Percentiles rank a stretch among this genome's conserved stretches.
These are phyloP conservation scores for Rugalucina vietnamica DNA, from an alignment of 2,888 invertebrate genomes.

Conservation along the genomic window DNA sequence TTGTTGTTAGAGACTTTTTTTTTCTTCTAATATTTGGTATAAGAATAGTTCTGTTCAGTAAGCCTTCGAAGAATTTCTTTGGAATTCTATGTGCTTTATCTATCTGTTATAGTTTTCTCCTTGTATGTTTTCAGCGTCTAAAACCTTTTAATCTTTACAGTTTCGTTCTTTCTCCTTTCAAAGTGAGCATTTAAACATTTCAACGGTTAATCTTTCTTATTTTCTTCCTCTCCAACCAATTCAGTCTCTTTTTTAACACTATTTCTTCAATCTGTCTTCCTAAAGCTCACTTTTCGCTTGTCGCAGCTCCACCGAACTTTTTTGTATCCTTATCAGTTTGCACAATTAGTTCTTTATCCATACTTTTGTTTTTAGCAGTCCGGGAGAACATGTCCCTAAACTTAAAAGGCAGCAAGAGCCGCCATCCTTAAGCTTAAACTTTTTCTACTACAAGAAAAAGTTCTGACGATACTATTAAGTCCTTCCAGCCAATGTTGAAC, in stretches of 20 bases:
- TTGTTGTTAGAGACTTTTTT: neutral
- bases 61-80: too few species aligned
- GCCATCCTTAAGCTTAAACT: neutral
- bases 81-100: too few species aligned
- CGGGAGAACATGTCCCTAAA: neutral
- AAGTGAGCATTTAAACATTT: too few species aligned
- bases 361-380: slow-evolving; percentile 2
- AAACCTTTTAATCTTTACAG: too few species aligned
- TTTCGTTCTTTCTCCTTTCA: too few species aligned
- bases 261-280: too few species aligned
- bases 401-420: neutral
- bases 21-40: too few species aligned
- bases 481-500: too few species aligned
- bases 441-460: neutral
- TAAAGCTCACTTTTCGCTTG: neutral
- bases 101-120: too few species aligned
- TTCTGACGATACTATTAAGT: neutral
- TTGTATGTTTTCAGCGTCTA: too few species aligned
- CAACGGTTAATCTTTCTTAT: neutral
- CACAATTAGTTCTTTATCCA: slow-evolving; percentile 47
- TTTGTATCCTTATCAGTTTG: slow-evolving; percentile 58
- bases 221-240: neutral
- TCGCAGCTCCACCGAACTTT: slow-evolving; percentile 4
- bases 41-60: too few species aligned
- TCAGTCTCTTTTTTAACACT: neutral